These are phyloP conservation scores for Gallinago solitaria DNA, from an alignment of 2,797 vertebrate genomes.

Conservation along the genomic window DNA sequence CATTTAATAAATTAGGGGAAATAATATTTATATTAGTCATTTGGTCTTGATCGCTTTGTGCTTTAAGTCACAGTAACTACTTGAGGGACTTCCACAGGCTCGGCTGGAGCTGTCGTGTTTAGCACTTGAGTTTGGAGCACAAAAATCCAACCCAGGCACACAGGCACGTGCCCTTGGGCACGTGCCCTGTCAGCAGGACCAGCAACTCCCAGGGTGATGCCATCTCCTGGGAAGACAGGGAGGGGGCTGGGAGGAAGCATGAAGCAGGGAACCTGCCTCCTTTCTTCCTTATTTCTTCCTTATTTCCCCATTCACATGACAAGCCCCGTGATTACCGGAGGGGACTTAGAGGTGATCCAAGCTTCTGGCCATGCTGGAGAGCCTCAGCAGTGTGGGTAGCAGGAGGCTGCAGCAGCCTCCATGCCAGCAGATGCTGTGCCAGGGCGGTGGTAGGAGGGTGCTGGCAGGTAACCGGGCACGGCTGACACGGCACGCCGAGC, in stretches of 20 bases:
- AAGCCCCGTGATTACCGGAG: rapidly evolving
- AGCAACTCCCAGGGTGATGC: neutral
- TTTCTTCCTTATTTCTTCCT: neutral
- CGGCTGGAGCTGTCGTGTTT: neutral
- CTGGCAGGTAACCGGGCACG: neutral
- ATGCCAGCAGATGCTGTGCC: neutral
- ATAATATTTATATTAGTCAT: neutral
- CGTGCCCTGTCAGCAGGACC: neutral
- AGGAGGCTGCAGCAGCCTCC: neutral
- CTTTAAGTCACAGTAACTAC: neutral
- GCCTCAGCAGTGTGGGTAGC: neutral
- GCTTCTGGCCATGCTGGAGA: rapidly evolving
- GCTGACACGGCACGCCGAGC: neutral
- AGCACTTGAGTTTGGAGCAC: neutral
- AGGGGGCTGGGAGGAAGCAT: rapidly evolving
- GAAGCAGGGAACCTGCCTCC: neutral
- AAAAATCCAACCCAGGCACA: neutral
- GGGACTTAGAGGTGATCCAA: too few relatives aligned
- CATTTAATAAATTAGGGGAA: neutral
- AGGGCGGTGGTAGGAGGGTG: neutral
- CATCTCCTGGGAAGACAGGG: neutral
- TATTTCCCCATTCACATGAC: neutral
- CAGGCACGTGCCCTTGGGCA: neutral
- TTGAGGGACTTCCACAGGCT: neutral
- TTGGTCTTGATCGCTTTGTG: neutral